Percentiles rank a stretch among this genome's conserved stretches.
phyloP scores from a whole-genome alignment of 2,888 invertebrate genomes.

The Coenonympha arcania region DNA sequence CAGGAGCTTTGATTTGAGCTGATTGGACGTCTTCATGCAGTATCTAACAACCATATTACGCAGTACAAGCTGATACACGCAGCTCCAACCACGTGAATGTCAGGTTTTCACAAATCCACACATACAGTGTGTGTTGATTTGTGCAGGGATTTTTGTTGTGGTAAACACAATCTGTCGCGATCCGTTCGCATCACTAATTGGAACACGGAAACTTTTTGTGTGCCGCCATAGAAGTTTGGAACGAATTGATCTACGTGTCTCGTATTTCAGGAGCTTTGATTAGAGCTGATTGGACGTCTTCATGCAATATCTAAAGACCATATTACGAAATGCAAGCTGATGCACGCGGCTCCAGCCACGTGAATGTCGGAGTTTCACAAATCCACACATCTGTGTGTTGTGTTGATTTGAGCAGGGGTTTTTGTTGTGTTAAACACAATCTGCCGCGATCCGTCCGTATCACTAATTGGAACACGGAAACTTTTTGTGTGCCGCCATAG shows the following conservation, averaged over 20 bases:
- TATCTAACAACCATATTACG: background rate
- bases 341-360: no score
- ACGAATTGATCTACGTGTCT: conserved; percentile 65
- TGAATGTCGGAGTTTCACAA: no score
- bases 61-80: no score
- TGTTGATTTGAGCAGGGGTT: conserved; percentile 23
- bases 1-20: conserved; percentile 49
- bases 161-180: conserved; percentile 34
- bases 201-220: conserved; percentile 49
- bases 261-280: conserved; percentile 59
- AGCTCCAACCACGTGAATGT: no score
- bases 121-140: no score
- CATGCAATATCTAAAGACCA: no score
- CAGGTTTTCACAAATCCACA: no score
- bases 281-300: conserved; percentile 32
- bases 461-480: conserved; percentile 41
- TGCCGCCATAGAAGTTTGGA: conserved; percentile 50
- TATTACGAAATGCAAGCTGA: background rate
- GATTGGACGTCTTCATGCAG: conserved; percentile 35
- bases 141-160: conserved; percentile 29
- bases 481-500: conserved; percentile 52
- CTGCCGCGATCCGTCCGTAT: conserved; percentile 33
- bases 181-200: conserved; percentile 37
- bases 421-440: conserved; percentile 33
- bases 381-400: no score